A percentile compares a stretch with the other conserved stretches of the same genome.
These are phyloP conservation scores for Manis pentadactyla DNA, from an alignment of 2,797 vertebrate species.

Conservation along the genomic window DNA sequence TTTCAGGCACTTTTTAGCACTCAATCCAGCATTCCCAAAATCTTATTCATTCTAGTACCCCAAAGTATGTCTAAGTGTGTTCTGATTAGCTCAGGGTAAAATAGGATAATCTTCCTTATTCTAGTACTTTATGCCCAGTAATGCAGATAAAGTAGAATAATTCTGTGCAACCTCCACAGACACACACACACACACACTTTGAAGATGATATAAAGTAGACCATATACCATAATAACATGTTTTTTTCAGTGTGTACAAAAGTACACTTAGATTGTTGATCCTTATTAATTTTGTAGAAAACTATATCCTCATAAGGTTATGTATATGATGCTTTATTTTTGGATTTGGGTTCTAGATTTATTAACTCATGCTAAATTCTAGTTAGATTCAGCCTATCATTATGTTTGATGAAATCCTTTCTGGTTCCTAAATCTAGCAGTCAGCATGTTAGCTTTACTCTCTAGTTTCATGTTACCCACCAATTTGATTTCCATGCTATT, in stretches of 20 bases:
- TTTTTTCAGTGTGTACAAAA: background rate
- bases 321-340: background rate
- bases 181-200: background rate
- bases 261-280: background rate
- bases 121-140: background rate
- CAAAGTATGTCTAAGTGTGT: background rate
- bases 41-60: background rate
- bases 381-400: background rate
- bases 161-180: background rate
- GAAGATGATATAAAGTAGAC: background rate
- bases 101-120: background rate
- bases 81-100: background rate
- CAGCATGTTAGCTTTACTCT: background rate
- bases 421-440: background rate
- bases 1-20: background rate
- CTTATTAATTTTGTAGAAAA: constrained; percentile 10
- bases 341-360: background rate
- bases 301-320: background rate
- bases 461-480: background rate
- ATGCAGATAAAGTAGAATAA: background rate
- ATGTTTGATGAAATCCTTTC: constrained; percentile 12
- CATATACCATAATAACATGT: background rate
- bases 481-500: constrained; percentile 12
- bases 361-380: background rate
- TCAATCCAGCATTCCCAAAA: background rate